A percentile compares a stretch with the other conserved stretches of the same genome.
Evolutionary conservation across 2,888 invertebrate species (phyloP).

Genomic region (Pristionchus fissidentatus): DNA sequence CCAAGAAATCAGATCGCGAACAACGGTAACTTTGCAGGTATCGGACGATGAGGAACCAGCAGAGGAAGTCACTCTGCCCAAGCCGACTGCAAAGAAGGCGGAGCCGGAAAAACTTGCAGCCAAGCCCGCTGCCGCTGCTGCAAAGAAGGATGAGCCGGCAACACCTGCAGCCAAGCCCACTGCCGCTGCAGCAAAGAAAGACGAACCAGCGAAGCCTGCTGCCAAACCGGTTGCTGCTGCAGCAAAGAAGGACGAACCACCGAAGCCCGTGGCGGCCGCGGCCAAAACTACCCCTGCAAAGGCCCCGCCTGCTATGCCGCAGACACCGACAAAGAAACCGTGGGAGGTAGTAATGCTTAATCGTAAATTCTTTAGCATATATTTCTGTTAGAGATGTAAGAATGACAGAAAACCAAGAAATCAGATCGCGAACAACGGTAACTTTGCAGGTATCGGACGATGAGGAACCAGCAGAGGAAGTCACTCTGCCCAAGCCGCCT

Average conservation of each 20-base stretch:
- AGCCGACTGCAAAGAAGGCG: slow-evolving; percentile 2
- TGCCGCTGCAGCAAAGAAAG: not conserved
- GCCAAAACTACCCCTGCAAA: too few species aligned
- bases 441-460: not conserved
- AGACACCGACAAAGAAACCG: not conserved
- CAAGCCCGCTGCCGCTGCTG: not conserved
- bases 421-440: too few species aligned
- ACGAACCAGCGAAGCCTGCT: not conserved
- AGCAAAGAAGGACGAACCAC: not conserved
- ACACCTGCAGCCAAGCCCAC: not conserved
- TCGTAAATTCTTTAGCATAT: too few species aligned
- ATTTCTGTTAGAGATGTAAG: too few species aligned
- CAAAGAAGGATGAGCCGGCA: too few species aligned
- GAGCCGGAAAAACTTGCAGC: not conserved
- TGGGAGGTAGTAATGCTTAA: too few species aligned
- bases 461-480: slow-evolving; percentile 9
- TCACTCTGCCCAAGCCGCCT: not conserved
- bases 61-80: not conserved
- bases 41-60: slow-evolving; percentile 17
- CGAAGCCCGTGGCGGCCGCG: not conserved
- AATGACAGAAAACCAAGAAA: too few species aligned
- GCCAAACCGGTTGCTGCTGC: not conserved
- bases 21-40: too few species aligned
- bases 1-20: too few species aligned
- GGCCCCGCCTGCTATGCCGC: not conserved